Conservation (phyloP, 2,797 vertebrate genomes). For the Columba guinea region DNA sequence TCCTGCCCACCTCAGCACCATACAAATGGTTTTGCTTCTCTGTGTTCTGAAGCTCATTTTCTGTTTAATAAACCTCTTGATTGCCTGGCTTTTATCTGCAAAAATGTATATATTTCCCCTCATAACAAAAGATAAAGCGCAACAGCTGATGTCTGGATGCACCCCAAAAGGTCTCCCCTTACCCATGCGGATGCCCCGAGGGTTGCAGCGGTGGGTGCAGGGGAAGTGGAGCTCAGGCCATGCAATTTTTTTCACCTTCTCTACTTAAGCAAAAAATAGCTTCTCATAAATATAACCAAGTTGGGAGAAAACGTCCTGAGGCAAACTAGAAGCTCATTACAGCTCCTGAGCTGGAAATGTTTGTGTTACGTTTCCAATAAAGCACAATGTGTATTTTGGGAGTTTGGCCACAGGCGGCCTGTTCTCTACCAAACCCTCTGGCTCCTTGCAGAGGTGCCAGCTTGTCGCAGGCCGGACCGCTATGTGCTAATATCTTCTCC, state of each 20-base stretch:
- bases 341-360: neutral
- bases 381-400: conserved; percentile 7
- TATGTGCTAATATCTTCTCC: conserved; percentile 19
- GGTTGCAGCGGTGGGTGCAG: neutral
- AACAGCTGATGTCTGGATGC: rapidly evolving
- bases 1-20: neutral
- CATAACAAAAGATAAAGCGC: neutral
- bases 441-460: conserved; percentile 40
- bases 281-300: conserved; percentile 33
- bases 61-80: neutral
- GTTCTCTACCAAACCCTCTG: neutral
- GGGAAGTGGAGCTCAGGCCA: neutral
- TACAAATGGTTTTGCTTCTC: neutral
- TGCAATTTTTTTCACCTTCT: neutral
- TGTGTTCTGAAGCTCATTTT: neutral
- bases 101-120: neutral
- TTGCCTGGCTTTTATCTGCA: neutral
- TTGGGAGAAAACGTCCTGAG: neutral
- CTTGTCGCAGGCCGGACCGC: neutral
- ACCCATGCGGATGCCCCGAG: neutral
- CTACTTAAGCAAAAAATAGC: conserved; percentile 26
- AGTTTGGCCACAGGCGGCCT: neutral
- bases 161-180: neutral
- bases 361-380: conserved; percentile 15
- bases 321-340: conserved; percentile 34